These are phyloP conservation scores for Siderastrea siderea DNA, from an alignment of 92 coral and sea anemone species.

Conservation along the genomic window DNA sequence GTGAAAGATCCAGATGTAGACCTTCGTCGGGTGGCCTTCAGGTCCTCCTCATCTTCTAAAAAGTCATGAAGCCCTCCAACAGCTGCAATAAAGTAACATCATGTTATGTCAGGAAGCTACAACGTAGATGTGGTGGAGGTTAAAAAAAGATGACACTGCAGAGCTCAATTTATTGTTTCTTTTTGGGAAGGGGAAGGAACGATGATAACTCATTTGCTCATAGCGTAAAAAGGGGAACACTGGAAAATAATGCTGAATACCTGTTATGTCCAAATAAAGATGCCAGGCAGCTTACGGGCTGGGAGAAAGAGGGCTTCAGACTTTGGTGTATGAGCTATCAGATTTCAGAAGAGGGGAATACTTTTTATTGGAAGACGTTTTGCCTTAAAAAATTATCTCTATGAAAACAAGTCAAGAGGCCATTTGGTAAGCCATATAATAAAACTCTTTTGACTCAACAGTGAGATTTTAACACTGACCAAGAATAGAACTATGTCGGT, in stretches of 20 bases:
- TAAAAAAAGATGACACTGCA: background rate
- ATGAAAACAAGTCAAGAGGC: no score
- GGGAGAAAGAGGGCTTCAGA: background rate
- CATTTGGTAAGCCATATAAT: no score
- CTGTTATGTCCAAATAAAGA: background rate
- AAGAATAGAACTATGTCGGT: conserved; percentile 58
- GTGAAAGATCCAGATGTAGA: conserved; percentile 58
- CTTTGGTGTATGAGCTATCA: no score
- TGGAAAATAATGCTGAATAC: no score
- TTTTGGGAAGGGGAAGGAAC: background rate
- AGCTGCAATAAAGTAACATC: background rate
- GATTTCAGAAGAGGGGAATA: no score
- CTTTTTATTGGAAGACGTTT: no score
- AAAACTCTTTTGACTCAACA: background rate
- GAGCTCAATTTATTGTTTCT: background rate
- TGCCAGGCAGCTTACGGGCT: background rate
- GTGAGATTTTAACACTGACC: background rate
- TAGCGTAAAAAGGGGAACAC: no score
- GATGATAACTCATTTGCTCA: background rate
- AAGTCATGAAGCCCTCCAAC: conserved; percentile 41
- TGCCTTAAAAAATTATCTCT: no score
- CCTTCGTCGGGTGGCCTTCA: conserved; percentile 37
- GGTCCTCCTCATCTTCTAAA: conserved; percentile 38
- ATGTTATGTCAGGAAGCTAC: background rate
- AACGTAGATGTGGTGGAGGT: background rate